Conservation (phyloP, 2,888 invertebrate genomes). For the Gastrophysa polygoni region DNA sequence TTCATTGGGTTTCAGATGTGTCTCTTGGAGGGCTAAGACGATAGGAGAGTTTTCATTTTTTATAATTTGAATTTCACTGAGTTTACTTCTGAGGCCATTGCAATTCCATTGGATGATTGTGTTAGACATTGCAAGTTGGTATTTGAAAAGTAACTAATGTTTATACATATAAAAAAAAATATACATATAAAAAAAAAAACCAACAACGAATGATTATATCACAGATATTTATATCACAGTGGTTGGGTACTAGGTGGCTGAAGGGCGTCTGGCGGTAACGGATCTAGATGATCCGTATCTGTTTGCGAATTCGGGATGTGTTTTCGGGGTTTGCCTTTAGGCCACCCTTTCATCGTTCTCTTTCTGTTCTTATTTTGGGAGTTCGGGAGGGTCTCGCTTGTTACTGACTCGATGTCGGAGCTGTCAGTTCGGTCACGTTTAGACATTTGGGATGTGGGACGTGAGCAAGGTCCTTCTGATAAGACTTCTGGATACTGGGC, state of each 20-base stretch:
- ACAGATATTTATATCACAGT: too few species aligned
- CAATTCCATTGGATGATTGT: not conserved
- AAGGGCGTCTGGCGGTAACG: too few species aligned
- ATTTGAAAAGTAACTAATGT: too few species aligned
- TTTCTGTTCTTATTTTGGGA: not conserved
- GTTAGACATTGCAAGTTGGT: too few species aligned
- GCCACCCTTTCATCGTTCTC: not conserved
- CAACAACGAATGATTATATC: too few species aligned
- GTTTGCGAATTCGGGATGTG: too few species aligned
- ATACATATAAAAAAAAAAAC: too few species aligned
- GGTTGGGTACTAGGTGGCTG: too few species aligned
- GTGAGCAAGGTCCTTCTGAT: not conserved
- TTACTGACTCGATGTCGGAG: not conserved
- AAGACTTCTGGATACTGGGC: not conserved
- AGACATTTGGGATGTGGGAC: not conserved
- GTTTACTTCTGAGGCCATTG: not conserved
- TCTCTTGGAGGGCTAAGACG: not conserved
- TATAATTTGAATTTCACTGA: not conserved
- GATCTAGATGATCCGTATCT: too few species aligned
- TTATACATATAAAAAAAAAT: too few species aligned
- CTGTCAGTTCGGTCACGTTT: not conserved
- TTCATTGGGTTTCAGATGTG: constrained; percentile 2
- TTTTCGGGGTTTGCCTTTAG: too few species aligned
- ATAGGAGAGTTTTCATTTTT: not conserved
- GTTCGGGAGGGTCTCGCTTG: not conserved